phyloP scores from a whole-genome alignment of 2,113 vertebrate species.

The Pipra filicauda region DNA sequence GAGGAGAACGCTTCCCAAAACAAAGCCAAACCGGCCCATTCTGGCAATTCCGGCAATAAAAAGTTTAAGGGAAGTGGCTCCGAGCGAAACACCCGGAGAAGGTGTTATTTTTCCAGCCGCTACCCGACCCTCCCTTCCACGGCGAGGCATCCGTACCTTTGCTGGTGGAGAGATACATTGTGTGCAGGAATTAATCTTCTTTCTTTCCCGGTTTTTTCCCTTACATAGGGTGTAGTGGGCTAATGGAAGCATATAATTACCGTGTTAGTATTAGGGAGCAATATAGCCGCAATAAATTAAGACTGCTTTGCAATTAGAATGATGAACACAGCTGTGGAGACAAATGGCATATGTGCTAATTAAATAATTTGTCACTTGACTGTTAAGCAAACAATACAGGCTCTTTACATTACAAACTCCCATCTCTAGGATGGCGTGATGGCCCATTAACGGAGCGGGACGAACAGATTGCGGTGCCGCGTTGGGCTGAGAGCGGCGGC shows the following conservation, averaged over 20 bases:
- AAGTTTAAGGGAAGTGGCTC: background rate
- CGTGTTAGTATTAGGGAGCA: slow-evolving; percentile 67
- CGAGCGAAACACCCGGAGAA: background rate
- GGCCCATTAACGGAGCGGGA: slow-evolving; percentile 63
- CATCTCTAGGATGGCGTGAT: slow-evolving; percentile 50
- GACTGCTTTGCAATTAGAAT: slow-evolving; percentile 76
- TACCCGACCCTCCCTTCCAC: background rate
- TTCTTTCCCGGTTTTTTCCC: background rate
- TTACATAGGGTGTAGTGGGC: slow-evolving; percentile 21
- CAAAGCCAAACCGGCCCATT: background rate
- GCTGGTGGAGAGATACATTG: background rate
- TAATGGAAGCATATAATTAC: slow-evolving; percentile 70
- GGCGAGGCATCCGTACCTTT: background rate
- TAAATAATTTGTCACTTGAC: slow-evolving; percentile 85
- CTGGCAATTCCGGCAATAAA: background rate
- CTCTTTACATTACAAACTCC: slow-evolving; percentile 71
- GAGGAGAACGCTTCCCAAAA: background rate
- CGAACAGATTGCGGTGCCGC: slow-evolving; percentile 25
- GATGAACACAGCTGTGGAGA: slow-evolving; percentile 77
- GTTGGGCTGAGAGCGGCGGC: background rate
- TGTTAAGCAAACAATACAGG: slow-evolving; percentile 77
- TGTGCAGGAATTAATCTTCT: slow-evolving; percentile 48
- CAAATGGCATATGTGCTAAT: slow-evolving; percentile 81
- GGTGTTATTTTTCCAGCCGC: background rate
- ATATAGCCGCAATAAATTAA: slow-evolving; percentile 75